phyloP scores from a whole-genome alignment of 1,140 invertebrate species.

The Andrena cerasifolii region DNA sequence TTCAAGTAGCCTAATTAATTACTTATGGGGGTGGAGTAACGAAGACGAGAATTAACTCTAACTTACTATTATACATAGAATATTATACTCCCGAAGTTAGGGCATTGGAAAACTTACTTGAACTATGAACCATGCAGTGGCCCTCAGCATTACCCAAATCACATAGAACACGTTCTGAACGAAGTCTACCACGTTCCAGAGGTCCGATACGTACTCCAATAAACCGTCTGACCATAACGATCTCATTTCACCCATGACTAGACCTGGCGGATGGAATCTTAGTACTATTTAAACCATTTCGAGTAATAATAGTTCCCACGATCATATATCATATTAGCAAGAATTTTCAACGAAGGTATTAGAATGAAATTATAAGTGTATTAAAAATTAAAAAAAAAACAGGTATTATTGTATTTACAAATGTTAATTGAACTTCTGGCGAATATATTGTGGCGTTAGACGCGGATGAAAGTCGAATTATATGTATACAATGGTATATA shows the following conservation, averaged over 20 bases:
- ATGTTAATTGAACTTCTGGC: too few species aligned
- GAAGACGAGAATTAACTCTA: too few species aligned
- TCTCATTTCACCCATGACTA: conserved; percentile 94
- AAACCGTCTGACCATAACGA: conserved; percentile 94
- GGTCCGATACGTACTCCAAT: conserved; percentile 94
- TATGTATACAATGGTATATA: too few species aligned
- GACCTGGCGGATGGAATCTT: conserved; percentile 88
- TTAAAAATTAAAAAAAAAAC: conserved; percentile 17
- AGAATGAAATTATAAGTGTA: not conserved
- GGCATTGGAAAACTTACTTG: conserved; percentile 84
- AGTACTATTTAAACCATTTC: too few species aligned
- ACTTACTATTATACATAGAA: too few species aligned
- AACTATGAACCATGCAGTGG: conserved; percentile 89
- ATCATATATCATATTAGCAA: too few species aligned
- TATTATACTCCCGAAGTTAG: not conserved
- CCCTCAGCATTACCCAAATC: conserved; percentile 92
- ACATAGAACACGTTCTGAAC: conserved; percentile 97
- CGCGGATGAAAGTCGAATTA: too few species aligned
- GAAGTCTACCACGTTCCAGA: conserved; percentile 99
- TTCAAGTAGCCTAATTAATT: not conserved
- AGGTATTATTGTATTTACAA: too few species aligned
- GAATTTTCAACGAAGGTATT: too few species aligned
- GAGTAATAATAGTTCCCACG: too few species aligned
- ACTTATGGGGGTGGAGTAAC: too few species aligned
- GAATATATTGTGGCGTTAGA: too few species aligned